Base-by-base conservation (phyloP, 37 sponge, comb jelly and placozoan species). In the Theonella swinhoei region DNA sequence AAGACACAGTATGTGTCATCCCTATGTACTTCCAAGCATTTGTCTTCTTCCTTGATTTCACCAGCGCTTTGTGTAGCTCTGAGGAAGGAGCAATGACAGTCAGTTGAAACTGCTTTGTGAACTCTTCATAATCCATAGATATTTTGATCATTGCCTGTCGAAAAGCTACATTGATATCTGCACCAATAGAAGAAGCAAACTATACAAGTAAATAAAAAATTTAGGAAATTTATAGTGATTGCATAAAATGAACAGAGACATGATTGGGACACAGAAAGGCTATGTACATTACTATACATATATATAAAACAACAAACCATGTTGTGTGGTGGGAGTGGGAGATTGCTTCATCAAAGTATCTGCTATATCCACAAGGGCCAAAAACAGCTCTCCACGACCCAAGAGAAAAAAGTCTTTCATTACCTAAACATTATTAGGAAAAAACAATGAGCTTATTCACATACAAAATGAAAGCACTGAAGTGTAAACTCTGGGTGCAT, bases 381-480 rank as follows among this genome's bases (percentile, higher is more conserved):
- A 76, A 74, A 93, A 99, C 38, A 99, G 76, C 78, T 99, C 99
- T 64, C 99, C 99, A 36, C 97, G 79, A 4, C 99, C 99, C 8
- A 96, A 80, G 24, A 99, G 85, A 78, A 87, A 99, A 65, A 92
- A 92, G 66, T 96, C 92, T 77, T 99, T 99, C 40, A 99, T 62
- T 14, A 68, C 76, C 83, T 88, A 43, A 33, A 65, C n/a, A n/a
- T n/a, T n/a, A n/a, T n/a, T n/a, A n/a, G n/a, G n/a, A n/a, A n/a
- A n/a, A n/a, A n/a, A n/a, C n/a, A n/a, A n/a, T n/a, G n/a, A n/a
- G n/a, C n/a, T n/a, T n/a, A n/a, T n/a, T n/a, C n/a, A n/a, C n/a
- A n/a, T n/a, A n/a, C n/a, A n/a, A n/a, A n/a, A n/a, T n/a, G n/a
- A n/a, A n/a, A n/a, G n/a, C n/a, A n/a, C n/a, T n/a, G n/a, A n/a